These are phyloP conservation scores for Drepana falcataria DNA, from an alignment of 2,888 invertebrate species.

Conservation along the genomic window DNA sequence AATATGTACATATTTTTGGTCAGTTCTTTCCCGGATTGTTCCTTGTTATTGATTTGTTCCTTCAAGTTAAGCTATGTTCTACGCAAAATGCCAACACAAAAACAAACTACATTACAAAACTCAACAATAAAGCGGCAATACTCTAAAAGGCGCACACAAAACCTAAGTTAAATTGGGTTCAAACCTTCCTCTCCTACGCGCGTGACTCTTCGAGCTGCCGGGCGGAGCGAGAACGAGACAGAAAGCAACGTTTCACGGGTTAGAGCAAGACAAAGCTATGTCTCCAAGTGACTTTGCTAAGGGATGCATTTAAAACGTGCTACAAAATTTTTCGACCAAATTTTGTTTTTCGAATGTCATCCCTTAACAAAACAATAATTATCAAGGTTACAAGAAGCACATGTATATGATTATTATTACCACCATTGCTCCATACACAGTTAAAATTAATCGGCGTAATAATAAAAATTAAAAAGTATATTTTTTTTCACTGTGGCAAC, in stretches of 20 bases:
- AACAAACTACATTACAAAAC: constrained; percentile 15
- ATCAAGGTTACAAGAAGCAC: constrained; percentile 15
- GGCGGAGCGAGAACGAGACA: constrained; percentile 67
- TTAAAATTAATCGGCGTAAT: constrained; percentile 1
- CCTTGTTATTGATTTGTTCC: no score
- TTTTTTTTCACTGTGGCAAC: not conserved
- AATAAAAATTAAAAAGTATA: constrained; percentile 6
- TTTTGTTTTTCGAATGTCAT: not conserved
- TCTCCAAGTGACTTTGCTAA: constrained; percentile 22
- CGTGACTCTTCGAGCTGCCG: constrained; percentile 71
- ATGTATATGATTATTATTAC: constrained; percentile 13
- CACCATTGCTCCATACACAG: constrained; percentile 1
- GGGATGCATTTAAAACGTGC: constrained; percentile 3
- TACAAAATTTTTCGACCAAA: no score
- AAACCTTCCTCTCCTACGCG: constrained; percentile 76
- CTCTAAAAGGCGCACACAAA: constrained; percentile 36
- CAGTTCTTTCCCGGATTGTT: no score
- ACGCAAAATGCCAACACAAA: not conserved
- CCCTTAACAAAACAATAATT: constrained; percentile 4
- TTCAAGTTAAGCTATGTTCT: no score
- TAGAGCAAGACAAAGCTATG: constrained; percentile 64
- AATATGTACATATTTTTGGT: no score
- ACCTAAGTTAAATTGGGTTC: constrained; percentile 42
- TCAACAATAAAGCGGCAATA: constrained; percentile 23
- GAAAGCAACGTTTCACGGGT: constrained; percentile 76